Evolutionary conservation across 2,113 vertebrate genomes (phyloP), one percentile per base, ranked within the genome.

Genomic region (Gambusia holbrooki): DNA sequence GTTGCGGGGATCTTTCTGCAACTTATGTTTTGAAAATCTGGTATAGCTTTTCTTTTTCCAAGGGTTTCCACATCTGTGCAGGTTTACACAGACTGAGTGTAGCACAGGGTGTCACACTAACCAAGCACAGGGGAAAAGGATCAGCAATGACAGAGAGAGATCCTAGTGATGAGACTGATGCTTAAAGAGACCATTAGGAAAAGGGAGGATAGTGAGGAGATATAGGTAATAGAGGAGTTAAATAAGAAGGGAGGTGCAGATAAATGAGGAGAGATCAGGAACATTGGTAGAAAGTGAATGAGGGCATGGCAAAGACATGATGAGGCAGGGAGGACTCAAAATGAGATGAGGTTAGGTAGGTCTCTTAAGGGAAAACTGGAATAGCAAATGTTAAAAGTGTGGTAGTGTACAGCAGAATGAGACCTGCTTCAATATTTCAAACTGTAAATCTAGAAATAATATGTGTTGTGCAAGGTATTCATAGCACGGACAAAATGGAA

Each of bases 41-140:
- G 15, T 42, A 15, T 42, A 42, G 4, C 14, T 42, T 42, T 42
- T 42, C 40, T 19, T 48, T 35, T 37, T 69, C 11, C 11, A 51
- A 73, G 12, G 62, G 42, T 5, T 45, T 74, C 54, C 14, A 69
- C 64, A 48, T 17, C 27, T 48, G 54, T 27, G 27, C 69, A 78
- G 58, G 65, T 82, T 78, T 70, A 73, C 71, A 70, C 45, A 25
- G 54, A 85, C 81, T 77, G 79, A 69, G 77, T 77, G 77, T 77
- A 79, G 79, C 65, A 87, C 54, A 69, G 29, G 19, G 30, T 63
- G 27, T 73, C 48, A 54, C 61, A 66, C 15, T 69, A 45, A 79
- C 35, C 62, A 54, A 29, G 51, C 64, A 66, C 13, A 9, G 60
- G 54, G 19, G 27, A 7, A 48, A n/a, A 3, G 29, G 27, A 61